Conservation (phyloP, 2,797 vertebrate species). For the Gadopsis bispinosus region DNA sequence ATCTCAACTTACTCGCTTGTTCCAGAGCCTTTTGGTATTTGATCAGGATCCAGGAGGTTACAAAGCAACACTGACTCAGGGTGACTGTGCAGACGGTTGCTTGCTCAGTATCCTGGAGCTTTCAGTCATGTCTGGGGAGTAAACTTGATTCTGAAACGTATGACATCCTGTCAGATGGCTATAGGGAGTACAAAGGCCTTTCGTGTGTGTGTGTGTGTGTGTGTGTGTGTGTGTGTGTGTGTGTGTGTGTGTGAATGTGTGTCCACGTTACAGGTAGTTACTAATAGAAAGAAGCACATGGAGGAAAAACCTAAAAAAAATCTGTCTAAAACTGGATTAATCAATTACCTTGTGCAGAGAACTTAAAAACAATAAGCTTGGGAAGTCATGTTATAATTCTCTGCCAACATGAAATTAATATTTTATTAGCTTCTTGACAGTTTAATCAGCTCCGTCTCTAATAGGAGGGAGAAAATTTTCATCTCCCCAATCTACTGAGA, state of each 20-base stretch:
- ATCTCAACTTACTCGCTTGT: background rate
- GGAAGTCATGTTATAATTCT: slow-evolving; percentile 72
- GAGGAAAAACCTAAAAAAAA: slow-evolving; percentile 39
- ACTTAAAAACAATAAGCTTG: slow-evolving; percentile 71
- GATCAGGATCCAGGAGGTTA: slow-evolving; percentile 6
- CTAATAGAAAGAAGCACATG: slow-evolving; percentile 7
- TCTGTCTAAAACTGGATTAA: slow-evolving; percentile 61
- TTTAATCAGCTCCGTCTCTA: slow-evolving; percentile 80
- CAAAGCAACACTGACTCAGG: slow-evolving; percentile 10
- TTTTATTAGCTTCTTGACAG: slow-evolving; percentile 80
- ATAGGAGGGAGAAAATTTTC: slow-evolving; percentile 58
- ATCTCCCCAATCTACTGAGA: slow-evolving; percentile 54
- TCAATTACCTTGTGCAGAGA: slow-evolving; percentile 63
- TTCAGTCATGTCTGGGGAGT: slow-evolving; percentile 37
- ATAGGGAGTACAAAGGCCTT: slow-evolving; percentile 36
- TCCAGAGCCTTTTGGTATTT: background rate
- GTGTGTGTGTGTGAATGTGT: slow-evolving; percentile 7
- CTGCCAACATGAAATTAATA: slow-evolving; percentile 72
- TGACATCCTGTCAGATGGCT: slow-evolving; percentile 52
- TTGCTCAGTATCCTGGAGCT: slow-evolving; percentile 23
- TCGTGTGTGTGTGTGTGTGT: slow-evolving; percentile 4
- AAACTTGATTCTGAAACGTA: slow-evolving; percentile 52
- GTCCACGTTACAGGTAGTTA: background rate
- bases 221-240: background rate
- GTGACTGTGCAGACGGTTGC: slow-evolving; percentile 2